phyloP scores from a whole-genome alignment of 2,888 invertebrate genomes.

The Horisme vitalbata region DNA sequence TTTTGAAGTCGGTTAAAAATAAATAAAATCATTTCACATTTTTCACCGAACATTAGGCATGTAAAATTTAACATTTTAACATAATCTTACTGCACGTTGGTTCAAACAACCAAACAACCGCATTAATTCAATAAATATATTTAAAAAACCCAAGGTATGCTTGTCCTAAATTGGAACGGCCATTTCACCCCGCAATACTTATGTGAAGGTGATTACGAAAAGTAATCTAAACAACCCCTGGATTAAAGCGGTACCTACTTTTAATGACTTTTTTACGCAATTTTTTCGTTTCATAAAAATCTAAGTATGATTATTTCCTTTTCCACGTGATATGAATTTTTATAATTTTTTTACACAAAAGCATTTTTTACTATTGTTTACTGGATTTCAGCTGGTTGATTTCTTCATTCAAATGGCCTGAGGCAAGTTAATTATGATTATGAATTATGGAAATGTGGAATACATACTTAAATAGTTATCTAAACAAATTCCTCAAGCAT shows the following conservation, averaged over 20 bases:
- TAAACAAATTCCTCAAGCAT: too few species aligned
- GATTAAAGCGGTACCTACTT: slow-evolving; percentile 26
- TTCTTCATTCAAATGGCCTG: too few species aligned
- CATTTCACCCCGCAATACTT: slow-evolving; percentile 18
- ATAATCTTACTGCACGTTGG: too few species aligned
- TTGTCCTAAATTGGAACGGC: slow-evolving; percentile 8
- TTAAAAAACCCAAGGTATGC: neutral
- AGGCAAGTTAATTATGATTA: too few species aligned
- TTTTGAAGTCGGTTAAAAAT: too few species aligned
- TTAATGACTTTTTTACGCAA: slow-evolving; percentile 22
- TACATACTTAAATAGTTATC: too few species aligned
- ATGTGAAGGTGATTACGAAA: slow-evolving; percentile 25
- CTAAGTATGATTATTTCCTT: slow-evolving; percentile 19
- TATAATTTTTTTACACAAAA: slow-evolving; percentile 3
- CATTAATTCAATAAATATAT: neutral
- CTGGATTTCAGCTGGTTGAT: too few species aligned
- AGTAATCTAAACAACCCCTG: slow-evolving; percentile 28
- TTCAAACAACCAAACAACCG: too few species aligned
- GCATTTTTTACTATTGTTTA: neutral
- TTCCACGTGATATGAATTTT: slow-evolving; percentile 11
- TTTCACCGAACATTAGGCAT: too few species aligned
- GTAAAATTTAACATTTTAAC: too few species aligned
- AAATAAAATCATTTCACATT: too few species aligned
- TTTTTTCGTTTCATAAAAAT: slow-evolving; percentile 18
- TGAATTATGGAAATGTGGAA: too few species aligned